Conservation (phyloP, 2,797 vertebrate genomes). For the Peromyscus melanophrys region DNA sequence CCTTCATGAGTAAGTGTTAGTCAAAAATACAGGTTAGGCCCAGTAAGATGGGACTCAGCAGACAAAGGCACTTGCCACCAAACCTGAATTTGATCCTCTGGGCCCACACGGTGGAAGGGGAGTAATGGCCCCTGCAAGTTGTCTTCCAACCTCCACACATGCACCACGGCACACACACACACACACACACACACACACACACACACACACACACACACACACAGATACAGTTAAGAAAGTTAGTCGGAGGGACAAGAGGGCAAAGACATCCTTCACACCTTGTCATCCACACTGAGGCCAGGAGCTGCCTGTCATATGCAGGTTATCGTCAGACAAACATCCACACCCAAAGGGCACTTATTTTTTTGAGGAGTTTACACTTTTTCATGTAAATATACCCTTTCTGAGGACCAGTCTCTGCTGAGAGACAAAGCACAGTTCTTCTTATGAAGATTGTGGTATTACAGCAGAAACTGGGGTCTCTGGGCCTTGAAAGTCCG, state of each 20-base stretch:
- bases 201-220: not conserved
- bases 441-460: slow-evolving; percentile 1
- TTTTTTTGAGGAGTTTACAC: not conserved
- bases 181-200: not conserved
- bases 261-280: not conserved
- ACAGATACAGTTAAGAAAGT: not conserved
- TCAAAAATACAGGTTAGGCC: not conserved
- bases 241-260: not conserved
- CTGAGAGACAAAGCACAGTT: not conserved
- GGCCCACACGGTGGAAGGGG: not conserved
- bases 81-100: not conserved
- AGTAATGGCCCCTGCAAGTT: not conserved
- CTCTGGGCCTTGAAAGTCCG: not conserved
- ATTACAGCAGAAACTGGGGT: not conserved
- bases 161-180: not conserved
- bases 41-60: not conserved
- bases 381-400: not conserved
- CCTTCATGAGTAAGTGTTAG: not conserved
- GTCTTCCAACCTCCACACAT: not conserved
- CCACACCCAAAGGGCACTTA: not conserved
- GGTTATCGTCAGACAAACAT: not conserved
- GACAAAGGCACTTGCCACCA: not conserved
- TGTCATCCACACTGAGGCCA: not conserved
- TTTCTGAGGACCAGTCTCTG: not conserved
- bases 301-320: not conserved